These are phyloP conservation scores for Bungarus multicinctus DNA, from an alignment of 2,113 vertebrate species.

Conservation along the genomic window DNA sequence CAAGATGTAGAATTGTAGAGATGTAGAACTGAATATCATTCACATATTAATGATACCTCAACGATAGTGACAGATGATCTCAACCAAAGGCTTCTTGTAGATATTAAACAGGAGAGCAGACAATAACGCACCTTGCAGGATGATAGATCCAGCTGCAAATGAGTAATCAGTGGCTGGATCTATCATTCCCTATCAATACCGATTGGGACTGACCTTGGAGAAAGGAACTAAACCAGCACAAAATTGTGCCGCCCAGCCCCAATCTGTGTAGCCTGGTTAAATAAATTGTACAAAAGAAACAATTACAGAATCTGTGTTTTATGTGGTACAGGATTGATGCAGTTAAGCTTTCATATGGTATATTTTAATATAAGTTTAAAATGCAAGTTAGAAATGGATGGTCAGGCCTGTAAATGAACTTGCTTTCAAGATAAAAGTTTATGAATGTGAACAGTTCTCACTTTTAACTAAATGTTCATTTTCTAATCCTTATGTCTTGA, in stretches of 20 bases:
- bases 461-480: constrained; percentile 44
- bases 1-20: background rate
- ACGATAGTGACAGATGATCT: background rate
- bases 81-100: background rate
- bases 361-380: background rate
- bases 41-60: background rate
- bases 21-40: background rate
- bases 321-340: background rate
- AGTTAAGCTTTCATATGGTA: background rate
- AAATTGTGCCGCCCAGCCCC: background rate
- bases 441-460: background rate
- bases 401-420: background rate
- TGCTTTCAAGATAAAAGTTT: background rate
- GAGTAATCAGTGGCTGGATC: background rate
- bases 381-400: background rate
- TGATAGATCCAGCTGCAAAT: background rate
- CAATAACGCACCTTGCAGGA: background rate
- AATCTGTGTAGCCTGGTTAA: background rate
- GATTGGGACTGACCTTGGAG: background rate
- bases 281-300: background rate
- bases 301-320: background rate
- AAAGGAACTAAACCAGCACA: background rate
- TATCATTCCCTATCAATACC: background rate
- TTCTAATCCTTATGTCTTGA: constrained; percentile 38
- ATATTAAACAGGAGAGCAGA: background rate